Percentiles rank a stretch among this genome's conserved stretches.
Conservation (phyloP, 2,888 invertebrate genomes). For the Diplazon laetatorius region DNA sequence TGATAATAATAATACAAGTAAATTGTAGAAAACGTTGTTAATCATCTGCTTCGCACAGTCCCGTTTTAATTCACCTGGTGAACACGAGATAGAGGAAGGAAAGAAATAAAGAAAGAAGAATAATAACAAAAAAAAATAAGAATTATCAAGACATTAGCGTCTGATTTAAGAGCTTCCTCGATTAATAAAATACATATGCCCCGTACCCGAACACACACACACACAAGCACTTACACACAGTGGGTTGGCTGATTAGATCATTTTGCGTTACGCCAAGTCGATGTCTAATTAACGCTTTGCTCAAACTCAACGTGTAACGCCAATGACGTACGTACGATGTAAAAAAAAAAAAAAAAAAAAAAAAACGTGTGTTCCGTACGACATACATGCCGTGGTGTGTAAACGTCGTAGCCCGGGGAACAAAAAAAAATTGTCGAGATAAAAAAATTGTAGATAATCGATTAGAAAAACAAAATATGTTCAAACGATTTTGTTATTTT, state of each 20-base stretch:
- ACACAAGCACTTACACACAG: neutral
- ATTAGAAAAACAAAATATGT: no score
- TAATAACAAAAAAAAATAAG: conserved; percentile 20
- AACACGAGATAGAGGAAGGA: neutral
- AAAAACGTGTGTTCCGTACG: neutral
- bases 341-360: no score
- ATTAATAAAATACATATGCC: conserved; percentile 41
- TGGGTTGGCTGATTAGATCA: conserved; percentile 40
- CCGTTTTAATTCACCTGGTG: conserved; percentile 44
- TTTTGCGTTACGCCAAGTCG: conserved; percentile 34
- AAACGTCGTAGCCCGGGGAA: no score
- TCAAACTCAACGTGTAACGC: conserved; percentile 19
- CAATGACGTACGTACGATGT: conserved; percentile 30
- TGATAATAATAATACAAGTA: conserved; percentile 13
- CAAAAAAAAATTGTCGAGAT: no score
- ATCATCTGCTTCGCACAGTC: conserved; percentile 4
- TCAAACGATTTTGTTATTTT: no score
- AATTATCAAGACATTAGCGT: conserved; percentile 18
- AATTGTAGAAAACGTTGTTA: conserved; percentile 7
- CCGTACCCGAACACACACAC: neutral
- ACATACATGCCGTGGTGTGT: neutral
- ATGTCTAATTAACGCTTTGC: conserved; percentile 49
- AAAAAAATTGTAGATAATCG: no score
- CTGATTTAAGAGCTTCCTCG: conserved; percentile 21
- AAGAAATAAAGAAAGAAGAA: neutral